Evolutionary conservation across 2,113 vertebrate species (phyloP).

Genomic region (Hydrolagus affinis): DNA sequence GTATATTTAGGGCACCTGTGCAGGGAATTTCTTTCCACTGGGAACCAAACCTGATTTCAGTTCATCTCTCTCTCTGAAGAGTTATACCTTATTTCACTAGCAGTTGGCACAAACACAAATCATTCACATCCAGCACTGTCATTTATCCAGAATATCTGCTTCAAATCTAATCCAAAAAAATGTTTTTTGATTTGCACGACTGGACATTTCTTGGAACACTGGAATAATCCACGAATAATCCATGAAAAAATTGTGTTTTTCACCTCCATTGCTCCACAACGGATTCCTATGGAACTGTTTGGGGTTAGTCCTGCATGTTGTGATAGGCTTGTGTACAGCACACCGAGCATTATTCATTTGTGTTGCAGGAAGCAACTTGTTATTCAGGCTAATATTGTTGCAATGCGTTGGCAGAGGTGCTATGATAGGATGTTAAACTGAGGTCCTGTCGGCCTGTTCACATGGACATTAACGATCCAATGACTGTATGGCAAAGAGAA

Average conservation of each 20-base stretch:
- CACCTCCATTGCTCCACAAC: background rate
- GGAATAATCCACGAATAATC: background rate
- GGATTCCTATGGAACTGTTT: too few species aligned
- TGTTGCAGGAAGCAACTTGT: too few species aligned
- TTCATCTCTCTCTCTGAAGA: background rate
- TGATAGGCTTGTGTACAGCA: too few species aligned
- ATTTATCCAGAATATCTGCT: background rate
- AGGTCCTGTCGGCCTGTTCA: too few species aligned
- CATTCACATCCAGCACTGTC: background rate
- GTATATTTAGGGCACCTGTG: background rate
- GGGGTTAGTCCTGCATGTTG: too few species aligned
- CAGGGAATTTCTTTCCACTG: background rate
- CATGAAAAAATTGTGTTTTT: background rate
- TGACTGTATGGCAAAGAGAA: too few species aligned
- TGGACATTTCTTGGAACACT: background rate
- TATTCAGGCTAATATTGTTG: too few species aligned
- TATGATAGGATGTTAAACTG: too few species aligned
- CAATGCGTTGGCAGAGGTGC: too few species aligned
- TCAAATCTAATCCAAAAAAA: background rate
- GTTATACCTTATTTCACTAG: background rate
- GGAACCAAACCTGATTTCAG: background rate
- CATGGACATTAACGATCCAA: too few species aligned
- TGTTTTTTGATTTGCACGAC: too few species aligned
- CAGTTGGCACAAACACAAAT: background rate
- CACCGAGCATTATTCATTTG: too few species aligned